Percentiles rank a stretch among this genome's conserved stretches.
phyloP scores from a whole-genome alignment of 2,888 invertebrate genomes.

The Zygogramma bicolorata region DNA sequence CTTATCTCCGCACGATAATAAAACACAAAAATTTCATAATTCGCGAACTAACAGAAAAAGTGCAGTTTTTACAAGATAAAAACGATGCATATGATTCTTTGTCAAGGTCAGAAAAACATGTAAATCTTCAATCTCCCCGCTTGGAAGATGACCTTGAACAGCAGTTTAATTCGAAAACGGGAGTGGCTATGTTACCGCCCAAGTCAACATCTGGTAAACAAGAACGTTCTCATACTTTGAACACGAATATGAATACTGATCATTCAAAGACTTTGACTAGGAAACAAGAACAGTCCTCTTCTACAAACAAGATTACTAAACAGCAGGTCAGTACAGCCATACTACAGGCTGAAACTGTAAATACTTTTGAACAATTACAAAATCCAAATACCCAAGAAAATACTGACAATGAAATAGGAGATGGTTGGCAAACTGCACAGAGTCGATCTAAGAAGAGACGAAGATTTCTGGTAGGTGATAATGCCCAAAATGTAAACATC shows the following conservation, averaged over 20 bases:
- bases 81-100: background rate
- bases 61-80: conserved; percentile 2
- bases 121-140: background rate
- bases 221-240: background rate
- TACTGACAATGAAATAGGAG: no score
- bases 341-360: background rate
- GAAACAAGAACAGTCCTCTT: conserved; percentile 1
- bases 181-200: background rate
- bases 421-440: no score
- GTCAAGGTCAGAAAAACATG: background rate
- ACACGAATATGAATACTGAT: background rate
- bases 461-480: no score
- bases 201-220: background rate
- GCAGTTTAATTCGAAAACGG: background rate
- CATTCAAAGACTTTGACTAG: background rate
- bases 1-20: conserved; percentile 10
- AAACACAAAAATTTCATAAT: conserved; percentile 16
- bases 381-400: no score
- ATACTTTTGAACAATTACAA: no score
- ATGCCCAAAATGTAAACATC: no score
- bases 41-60: conserved; percentile 9
- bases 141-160: background rate
- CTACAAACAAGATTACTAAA: background rate
- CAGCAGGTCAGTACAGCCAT: background rate
- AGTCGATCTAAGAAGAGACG: no score